Conservation (phyloP, 2,113 vertebrate genomes). For the Pimephales promelas region DNA sequence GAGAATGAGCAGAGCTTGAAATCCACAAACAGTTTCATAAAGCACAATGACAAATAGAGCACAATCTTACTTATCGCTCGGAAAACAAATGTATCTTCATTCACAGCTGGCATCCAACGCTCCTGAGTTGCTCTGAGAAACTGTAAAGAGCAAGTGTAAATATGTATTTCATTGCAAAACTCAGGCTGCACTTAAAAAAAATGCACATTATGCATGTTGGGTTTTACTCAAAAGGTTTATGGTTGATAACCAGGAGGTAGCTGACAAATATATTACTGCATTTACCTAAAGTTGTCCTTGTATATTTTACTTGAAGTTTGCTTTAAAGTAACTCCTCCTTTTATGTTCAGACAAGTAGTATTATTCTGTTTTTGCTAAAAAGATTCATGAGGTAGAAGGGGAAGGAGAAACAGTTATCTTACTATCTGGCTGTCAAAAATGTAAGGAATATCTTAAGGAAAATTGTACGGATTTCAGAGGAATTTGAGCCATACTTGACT, state of each 20-base stretch:
- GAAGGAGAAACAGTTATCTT: no score
- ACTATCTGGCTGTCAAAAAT: no score
- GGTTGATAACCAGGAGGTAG: background rate
- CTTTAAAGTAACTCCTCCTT: no score
- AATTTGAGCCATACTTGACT: no score
- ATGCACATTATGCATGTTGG: background rate
- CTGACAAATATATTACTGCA: background rate
- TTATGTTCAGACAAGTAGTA: no score
- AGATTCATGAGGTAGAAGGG: no score
- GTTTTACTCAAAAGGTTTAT: background rate
- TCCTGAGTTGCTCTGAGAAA: background rate
- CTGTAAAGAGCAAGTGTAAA: background rate
- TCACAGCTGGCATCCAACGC: background rate
- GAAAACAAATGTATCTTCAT: constrained; percentile 32
- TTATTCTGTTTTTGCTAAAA: no score
- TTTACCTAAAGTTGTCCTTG: no score
- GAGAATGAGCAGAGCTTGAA: constrained; percentile 2
- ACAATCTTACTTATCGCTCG: constrained; percentile 23
- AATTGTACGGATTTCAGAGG: no score
- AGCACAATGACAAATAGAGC: constrained; percentile 38
- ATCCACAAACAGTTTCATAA: constrained; percentile 10
- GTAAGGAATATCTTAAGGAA: no score
- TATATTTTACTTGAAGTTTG: no score
- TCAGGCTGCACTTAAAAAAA: background rate
- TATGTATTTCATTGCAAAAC: background rate